These are phyloP conservation scores for Metaphire vulgaris DNA, from an alignment of 1,140 invertebrate species.

Conservation along the genomic window DNA sequence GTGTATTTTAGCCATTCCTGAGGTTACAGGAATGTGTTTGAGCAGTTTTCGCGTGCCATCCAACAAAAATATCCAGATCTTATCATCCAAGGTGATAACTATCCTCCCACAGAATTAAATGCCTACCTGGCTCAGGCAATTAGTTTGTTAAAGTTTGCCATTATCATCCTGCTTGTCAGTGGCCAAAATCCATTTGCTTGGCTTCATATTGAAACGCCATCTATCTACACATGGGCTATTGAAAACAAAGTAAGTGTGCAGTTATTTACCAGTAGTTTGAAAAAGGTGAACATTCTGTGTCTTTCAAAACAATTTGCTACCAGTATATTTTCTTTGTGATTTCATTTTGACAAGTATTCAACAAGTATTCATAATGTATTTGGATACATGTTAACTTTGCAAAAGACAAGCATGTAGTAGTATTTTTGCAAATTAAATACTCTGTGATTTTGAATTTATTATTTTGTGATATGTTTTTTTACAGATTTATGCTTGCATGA, in stretches of 20 bases:
- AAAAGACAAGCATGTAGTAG: too few species aligned
- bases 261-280: too few species aligned
- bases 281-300: too few species aligned
- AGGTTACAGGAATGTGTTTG: slow-evolving; percentile 65
- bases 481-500: slow-evolving; percentile 81
- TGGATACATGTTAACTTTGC: too few species aligned
- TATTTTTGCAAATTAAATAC: too few species aligned
- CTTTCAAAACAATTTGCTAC: too few species aligned
- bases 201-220: slow-evolving; percentile 60
- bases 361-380: too few species aligned
- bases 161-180: slow-evolving; percentile 77
- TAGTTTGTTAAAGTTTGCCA: slow-evolving; percentile 72
- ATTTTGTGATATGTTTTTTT: too few species aligned
- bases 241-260: slow-evolving; percentile 81
- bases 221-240: slow-evolving; percentile 80
- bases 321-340: too few species aligned
- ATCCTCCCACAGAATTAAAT: slow-evolving; percentile 77
- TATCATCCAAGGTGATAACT: slow-evolving; percentile 81
- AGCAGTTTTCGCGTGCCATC: slow-evolving; percentile 85
- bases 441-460: too few species aligned
- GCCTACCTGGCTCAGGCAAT: slow-evolving; percentile 70
- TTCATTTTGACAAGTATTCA: too few species aligned
- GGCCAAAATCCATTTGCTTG: slow-evolving; percentile 72
- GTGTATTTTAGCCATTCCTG: slow-evolving; percentile 61
- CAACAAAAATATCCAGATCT: slow-evolving; percentile 88